phyloP scores from a whole-genome alignment of 2,888 invertebrate genomes.

The Leucophora obtusa region DNA sequence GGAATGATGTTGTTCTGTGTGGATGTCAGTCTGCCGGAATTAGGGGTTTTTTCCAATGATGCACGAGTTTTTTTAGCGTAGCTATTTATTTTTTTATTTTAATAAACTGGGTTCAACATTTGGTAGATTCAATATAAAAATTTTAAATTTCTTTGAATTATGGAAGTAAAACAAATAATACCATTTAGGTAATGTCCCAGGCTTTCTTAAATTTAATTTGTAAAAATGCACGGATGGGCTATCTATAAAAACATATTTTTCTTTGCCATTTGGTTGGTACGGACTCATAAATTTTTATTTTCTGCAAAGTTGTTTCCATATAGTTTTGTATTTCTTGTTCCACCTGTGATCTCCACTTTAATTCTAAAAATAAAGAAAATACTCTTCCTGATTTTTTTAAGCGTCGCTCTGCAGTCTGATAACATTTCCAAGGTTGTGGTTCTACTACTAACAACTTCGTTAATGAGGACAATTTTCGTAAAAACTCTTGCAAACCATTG shows the following conservation, averaged over 20 bases:
- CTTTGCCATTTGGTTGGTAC: constrained; percentile 84
- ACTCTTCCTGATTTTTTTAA: constrained; percentile 81
- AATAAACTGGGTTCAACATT: too few species aligned
- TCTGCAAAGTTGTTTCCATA: constrained; percentile 79
- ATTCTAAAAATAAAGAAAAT: constrained; percentile 82
- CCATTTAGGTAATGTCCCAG: too few species aligned
- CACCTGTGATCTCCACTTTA: constrained; percentile 83
- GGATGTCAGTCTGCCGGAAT: too few species aligned
- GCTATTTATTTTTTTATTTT: too few species aligned
- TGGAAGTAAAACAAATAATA: too few species aligned
- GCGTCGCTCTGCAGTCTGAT: constrained; percentile 86
- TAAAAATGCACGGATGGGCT: not conserved
- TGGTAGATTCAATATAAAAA: too few species aligned
- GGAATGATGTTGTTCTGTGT: too few species aligned
- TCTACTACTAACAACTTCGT: constrained; percentile 85
- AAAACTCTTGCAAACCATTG: constrained; percentile 83
- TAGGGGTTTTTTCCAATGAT: too few species aligned
- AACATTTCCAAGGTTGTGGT: constrained; percentile 92
- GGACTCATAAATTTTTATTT: constrained; percentile 81
- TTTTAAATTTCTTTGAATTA: too few species aligned
- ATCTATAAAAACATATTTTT: constrained; percentile 83
- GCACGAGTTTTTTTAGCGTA: too few species aligned
- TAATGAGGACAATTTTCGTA: constrained; percentile 80
- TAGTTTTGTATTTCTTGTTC: constrained; percentile 82
- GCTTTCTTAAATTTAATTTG: too few species aligned